Evolutionary conservation across 2,113 vertebrate species (phyloP).

Genomic region (Maccullochella peelii): DNA sequence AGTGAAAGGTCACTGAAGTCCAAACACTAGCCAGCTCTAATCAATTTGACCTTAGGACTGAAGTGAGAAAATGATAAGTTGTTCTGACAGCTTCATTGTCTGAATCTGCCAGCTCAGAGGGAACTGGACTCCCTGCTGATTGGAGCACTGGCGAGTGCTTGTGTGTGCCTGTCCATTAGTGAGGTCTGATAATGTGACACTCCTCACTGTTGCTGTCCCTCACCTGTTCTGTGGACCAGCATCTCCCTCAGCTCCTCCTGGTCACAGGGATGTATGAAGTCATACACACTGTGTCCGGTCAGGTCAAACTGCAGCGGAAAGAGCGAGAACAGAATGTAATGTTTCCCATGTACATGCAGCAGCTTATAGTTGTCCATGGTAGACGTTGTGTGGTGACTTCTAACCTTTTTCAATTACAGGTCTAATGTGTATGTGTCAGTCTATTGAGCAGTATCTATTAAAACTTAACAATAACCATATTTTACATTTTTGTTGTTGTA

Average conservation of each 20-base stretch:
- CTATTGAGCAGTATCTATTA: not conserved
- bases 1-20: conserved; percentile 20
- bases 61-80: conserved; percentile 14
- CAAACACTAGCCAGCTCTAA: conserved; percentile 3
- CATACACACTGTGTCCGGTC: conserved; percentile 96
- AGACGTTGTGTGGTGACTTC: not conserved
- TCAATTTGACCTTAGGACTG: conserved; percentile 12
- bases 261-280: conserved; percentile 98
- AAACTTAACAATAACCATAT: not conserved
- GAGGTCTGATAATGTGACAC: not conserved
- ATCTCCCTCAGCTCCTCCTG: conserved; percentile 98
- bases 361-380: not conserved
- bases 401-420: not conserved
- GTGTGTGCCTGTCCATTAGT: not conserved
- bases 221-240: conserved; percentile 94
- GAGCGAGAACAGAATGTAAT: conserved; percentile 19
- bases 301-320: conserved; percentile 91
- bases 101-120: conserved; percentile 11
- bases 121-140: not conserved
- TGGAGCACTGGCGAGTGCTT: not conserved
- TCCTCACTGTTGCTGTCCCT: conserved; percentile 54
- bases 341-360: not conserved
- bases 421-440: not conserved
- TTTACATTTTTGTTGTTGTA: not conserved
- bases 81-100: conserved; percentile 16